phyloP scores from a whole-genome alignment of 2,113 vertebrate genomes.

The Megaceryle torquata region DNA sequence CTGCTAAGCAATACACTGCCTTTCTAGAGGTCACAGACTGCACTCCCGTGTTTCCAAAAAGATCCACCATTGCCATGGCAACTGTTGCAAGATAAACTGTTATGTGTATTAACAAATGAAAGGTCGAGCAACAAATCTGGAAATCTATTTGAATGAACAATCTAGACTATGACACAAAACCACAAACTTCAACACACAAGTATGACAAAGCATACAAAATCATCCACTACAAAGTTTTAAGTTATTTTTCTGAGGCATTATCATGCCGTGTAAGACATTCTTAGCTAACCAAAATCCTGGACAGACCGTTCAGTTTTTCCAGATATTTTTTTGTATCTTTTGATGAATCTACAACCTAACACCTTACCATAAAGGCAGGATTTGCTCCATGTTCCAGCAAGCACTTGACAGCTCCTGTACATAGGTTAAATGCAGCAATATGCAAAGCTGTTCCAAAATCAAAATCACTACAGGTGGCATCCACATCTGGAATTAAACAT shows the following conservation, averaged over 20 bases:
- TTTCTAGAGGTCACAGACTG: not conserved
- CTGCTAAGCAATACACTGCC: not conserved
- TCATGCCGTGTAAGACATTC: not conserved
- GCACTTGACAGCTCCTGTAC: constrained; percentile 86
- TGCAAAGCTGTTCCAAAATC: constrained; percentile 96
- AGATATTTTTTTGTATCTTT: not conserved
- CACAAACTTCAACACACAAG: not conserved
- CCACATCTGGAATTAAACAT: constrained; percentile 85
- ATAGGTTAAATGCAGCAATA: constrained; percentile 94
- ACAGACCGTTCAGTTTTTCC: not conserved
- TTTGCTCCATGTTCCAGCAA: constrained; percentile 94
- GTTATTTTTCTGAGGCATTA: not conserved
- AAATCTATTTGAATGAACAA: not conserved
- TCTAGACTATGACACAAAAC: not conserved
- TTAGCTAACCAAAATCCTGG: not conserved
- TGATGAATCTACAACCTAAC: not conserved
- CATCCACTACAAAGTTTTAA: not conserved
- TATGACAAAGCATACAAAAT: not conserved
- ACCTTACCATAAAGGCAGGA: constrained; percentile 91
- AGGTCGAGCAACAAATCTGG: not conserved
- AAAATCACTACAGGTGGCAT: constrained; percentile 97
- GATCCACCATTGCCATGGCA: not conserved
- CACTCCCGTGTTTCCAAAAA: not conserved
- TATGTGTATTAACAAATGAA: not conserved
- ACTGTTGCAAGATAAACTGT: not conserved